Base-by-base conservation (phyloP, 2,113 vertebrate species). In the Corythaixoides concolor region DNA sequence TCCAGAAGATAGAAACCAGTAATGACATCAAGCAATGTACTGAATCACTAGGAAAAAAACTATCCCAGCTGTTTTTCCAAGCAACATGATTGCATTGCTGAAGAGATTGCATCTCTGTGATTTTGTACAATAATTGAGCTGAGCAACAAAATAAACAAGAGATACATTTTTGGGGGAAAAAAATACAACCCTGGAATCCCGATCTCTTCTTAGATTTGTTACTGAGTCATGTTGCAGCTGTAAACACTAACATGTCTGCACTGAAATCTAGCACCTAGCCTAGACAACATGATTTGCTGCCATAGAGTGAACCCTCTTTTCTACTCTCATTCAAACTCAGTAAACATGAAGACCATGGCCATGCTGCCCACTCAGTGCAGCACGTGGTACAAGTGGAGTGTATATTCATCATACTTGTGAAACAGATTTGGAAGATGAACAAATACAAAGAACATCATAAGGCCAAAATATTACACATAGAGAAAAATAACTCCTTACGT, bases 401-500 rank as follows among this genome's bases (percentile, higher is more conserved):
- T 8, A 21, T 47, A 64, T 59, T 70, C 9, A 0, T 69, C 64
- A 85, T 47, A 63, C 33, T 47, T 15, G 13, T 30, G 21, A 88
- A 91, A 66, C 45, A 85, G 35, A 50, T 63, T 58, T 35, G 15
- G 30, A 59, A 80, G 49, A 6, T 85, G 64, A 87, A 58, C 67
- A 88, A 76, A 90, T 27, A 47, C 63, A 77, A 0, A 53, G 70
- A 79, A 73, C 49, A 82, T 62, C 24, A 35, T 30, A 69, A 73
- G 63, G 87, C 56, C 9, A 14, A 88, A 94, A 88, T 50, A 79
- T 14, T 63, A 88, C 74, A 75, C 43, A n/a, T 64, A 90, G 37
- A 62, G 53, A 82, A 68, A 84, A 72, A 68, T 49, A 91, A 73
- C 67, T 79, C 70, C 50, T 66, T 75, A 64, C 11, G 9, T 59